These are phyloP conservation scores for Antheraea pernyi DNA, from an alignment of 1,140 invertebrate genomes.

Conservation along the genomic window DNA sequence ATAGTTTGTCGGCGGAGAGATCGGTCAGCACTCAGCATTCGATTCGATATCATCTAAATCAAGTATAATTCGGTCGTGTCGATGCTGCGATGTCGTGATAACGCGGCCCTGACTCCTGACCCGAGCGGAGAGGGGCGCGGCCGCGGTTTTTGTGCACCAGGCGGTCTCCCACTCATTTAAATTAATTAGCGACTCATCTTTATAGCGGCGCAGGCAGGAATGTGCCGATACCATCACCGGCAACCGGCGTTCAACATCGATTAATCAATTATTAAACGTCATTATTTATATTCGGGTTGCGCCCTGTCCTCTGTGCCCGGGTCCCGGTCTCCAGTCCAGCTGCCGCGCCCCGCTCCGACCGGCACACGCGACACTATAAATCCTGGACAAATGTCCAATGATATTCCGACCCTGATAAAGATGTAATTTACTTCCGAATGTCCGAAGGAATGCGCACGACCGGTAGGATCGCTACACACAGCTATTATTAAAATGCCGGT, in stretches of 20 bases:
- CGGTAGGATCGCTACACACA: background rate
- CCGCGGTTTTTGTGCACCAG: constrained; percentile 31
- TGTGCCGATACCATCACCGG: constrained; percentile 50
- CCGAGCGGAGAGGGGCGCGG: background rate
- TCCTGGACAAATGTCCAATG: constrained; percentile 35
- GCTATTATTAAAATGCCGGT: constrained; percentile 3
- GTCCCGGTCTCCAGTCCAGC: constrained; percentile 11
- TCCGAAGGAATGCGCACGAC: background rate
- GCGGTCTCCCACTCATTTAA: constrained; percentile 49
- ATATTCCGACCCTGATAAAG: constrained; percentile 42
- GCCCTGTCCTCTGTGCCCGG: constrained; percentile 23
- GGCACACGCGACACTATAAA: constrained; percentile 29
- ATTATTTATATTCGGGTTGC: constrained; percentile 47
- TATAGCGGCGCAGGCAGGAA: constrained; percentile 33
- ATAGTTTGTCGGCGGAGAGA: constrained; percentile 13
- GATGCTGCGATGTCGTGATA: constrained; percentile 29
- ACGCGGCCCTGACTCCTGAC: constrained; percentile 12
- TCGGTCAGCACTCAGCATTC: constrained; percentile 9
- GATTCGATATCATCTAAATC: constrained; percentile 49
- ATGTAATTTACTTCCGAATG: constrained; percentile 47
- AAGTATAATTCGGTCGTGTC: constrained; percentile 30
- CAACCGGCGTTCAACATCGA: constrained; percentile 34
- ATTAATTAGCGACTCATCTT: constrained; percentile 56
- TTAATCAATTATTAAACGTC: constrained; percentile 70
- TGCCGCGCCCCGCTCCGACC: constrained; percentile 11